Evolutionary conservation across 2,888 invertebrate species (phyloP).

Genomic region (Coenonympha arcania): DNA sequence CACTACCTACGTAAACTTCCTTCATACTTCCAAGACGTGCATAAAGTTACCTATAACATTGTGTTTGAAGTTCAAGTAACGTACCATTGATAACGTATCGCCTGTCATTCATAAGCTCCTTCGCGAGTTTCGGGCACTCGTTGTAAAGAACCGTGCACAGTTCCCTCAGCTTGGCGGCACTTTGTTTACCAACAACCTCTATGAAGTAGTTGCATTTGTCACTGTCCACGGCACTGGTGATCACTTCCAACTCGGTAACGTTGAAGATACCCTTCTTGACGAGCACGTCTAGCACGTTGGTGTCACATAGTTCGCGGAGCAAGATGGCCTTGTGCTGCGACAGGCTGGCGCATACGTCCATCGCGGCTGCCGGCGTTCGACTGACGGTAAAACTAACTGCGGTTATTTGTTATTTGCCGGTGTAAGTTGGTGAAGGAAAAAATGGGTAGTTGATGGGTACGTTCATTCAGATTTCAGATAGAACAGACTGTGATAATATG

Average conservation of each 20-base stretch:
- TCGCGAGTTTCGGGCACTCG: constrained; percentile 77
- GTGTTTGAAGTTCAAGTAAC: constrained; percentile 23
- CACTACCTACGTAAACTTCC: too few species aligned
- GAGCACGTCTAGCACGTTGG: constrained; percentile 76
- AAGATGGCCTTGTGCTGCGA: constrained; percentile 77
- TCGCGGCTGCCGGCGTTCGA: constrained; percentile 69
- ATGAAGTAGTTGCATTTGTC: constrained; percentile 76
- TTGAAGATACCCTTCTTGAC: constrained; percentile 78
- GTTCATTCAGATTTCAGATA: constrained; percentile 37
- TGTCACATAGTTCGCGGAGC: constrained; percentile 76
- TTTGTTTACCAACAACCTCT: constrained; percentile 77
- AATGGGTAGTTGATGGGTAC: constrained; percentile 34
- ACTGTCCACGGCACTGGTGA: constrained; percentile 59
- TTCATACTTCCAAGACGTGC: background rate
- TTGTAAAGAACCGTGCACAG: constrained; percentile 76
- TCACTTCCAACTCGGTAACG: constrained; percentile 75
- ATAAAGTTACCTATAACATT: too few species aligned
- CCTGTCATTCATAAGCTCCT: constrained; percentile 76
- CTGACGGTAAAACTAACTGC: constrained; percentile 38
- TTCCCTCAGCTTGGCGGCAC: constrained; percentile 74
- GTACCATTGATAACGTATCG: constrained; percentile 65
- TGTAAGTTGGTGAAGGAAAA: constrained; percentile 28
- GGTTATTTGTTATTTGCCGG: too few species aligned
- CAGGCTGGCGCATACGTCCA: constrained; percentile 75
- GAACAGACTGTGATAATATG: too few species aligned